Evolutionary conservation across 92 coral and sea anemone species (phyloP).

Genomic region (Pocillopora meandrina): DNA sequence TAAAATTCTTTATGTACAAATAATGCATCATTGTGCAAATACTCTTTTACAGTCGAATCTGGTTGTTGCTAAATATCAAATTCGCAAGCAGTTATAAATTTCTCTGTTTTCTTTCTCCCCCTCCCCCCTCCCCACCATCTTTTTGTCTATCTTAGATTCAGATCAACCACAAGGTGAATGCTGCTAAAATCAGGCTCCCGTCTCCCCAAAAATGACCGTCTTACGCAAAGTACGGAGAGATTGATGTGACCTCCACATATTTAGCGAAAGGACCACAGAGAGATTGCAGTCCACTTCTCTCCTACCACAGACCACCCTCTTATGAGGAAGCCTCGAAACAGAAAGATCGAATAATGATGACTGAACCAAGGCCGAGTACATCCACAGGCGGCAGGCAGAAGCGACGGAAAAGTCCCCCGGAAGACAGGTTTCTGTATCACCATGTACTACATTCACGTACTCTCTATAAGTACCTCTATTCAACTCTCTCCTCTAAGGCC

Average conservation of each 20-base stretch:
- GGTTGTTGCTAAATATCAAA: no score
- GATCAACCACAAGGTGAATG: conserved; percentile 68
- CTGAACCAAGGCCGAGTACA: conserved; percentile 38
- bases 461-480: background rate
- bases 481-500: no score
- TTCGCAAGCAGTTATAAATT: no score
- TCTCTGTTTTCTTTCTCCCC: no score
- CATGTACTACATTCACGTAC: background rate
- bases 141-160: conserved; percentile 49
- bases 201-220: conserved; percentile 59
- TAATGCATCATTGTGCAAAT: no score
- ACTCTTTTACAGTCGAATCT: no score
- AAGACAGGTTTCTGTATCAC: conserved; percentile 6
- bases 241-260: conserved; percentile 55
- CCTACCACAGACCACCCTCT: conserved; percentile 84
- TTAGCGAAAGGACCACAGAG: conserved; percentile 77
- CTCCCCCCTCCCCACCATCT: no score
- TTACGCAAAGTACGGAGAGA: conserved; percentile 79
- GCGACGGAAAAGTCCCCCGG: conserved; percentile 45
- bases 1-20: no score
- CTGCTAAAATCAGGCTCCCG: conserved; percentile 87
- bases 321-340: conserved; percentile 86
- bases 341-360: conserved; percentile 66
- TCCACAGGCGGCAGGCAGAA: conserved; percentile 43
- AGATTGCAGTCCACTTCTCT: conserved; percentile 76